Evolutionary conservation across 2,888 invertebrate genomes (phyloP), one percentile per base, ranked within the genome.

Genomic region (Drosophila pseudotalamancana): DNA sequence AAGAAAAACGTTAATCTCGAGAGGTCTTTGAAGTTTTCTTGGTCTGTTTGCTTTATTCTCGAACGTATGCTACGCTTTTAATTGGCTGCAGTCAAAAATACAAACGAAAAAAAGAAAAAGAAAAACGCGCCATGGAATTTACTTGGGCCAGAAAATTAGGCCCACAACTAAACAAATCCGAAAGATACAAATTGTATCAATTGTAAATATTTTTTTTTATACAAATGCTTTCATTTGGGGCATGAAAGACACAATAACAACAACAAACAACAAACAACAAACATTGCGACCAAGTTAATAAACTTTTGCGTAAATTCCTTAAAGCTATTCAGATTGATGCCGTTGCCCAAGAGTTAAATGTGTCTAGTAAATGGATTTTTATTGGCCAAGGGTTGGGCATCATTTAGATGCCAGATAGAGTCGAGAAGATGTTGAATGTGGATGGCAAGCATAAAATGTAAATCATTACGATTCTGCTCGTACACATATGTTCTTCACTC

Each of bases 241-340:
- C 50, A 46, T 23, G 42, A 32, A 32, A 57, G 27, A 29, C 29
- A 61, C 19, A 35, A 14, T 23, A 54, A 37, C 18, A 42, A 23
- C 27, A 42, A 12, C 50, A 74, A 75, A 3, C 31, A 32, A 18
- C 8, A 39, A 37, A 9, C 49, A 74, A 68, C 74, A 69, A 72
- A 77, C 64, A 77, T 66, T 61, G 45, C 64, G 35, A 76, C 67
- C 51, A 57, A 60, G 55, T 43, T 43, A 51, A 67, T 70, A 16
- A 56, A 64, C 53, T 43, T 73, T 69, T 72, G 71, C 40, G 48
- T 50, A 32, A 40, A 63, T 64, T 69, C 40, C 25, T 25, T 34
- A 56, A 54, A 55, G 57, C 59, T 64, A 70, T 75, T 71, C 64
- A 84, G 74, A 79, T 79, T 66, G 69, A 85, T 83, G 82, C 51